Evolutionary conservation across 2,113 vertebrate genomes (phyloP).

Genomic region (sheep (Ovis aries)): ARS-UI_Ramb_v3.0 NC_056076.1:48248001-48248500

Average conservation of each 20-base stretch:
- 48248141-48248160: not conserved
- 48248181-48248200: not conserved
- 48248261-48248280: not conserved
- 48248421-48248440: not conserved
- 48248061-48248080: not conserved
- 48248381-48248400: not conserved
- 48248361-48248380: not conserved
- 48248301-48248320: not conserved
- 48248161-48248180: not conserved
- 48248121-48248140: not conserved
- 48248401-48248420: not conserved
- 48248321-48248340: not conserved
- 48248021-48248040: not conserved
- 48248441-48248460: not conserved
- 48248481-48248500: not conserved
- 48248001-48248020: not conserved
- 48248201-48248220: not conserved
- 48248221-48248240: not conserved
- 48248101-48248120: not conserved
- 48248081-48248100: not conserved
- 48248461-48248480: not conserved
- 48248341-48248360: not conserved
- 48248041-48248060: not conserved
- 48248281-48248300: constrained; percentile 18
- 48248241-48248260: not conserved